Conservation (phyloP, 2,888 invertebrate genomes). For the Parochlus steinenii region DNA sequence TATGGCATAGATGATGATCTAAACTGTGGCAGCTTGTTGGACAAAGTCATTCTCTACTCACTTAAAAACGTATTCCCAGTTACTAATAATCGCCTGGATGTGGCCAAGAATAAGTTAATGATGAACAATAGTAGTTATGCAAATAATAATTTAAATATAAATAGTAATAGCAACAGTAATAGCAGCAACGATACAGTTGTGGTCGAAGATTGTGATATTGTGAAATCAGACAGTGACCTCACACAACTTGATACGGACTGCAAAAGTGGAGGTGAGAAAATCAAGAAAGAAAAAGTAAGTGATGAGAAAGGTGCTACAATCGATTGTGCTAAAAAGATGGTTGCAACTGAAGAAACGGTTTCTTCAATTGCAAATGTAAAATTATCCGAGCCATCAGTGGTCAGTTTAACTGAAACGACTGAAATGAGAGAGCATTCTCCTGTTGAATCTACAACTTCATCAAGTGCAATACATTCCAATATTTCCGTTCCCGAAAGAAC, state of each 20-base stretch:
- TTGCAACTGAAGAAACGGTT: too few relatives aligned
- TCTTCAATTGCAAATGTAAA: not conserved
- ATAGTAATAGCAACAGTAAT: constrained; percentile 9
- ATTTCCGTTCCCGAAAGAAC: not conserved
- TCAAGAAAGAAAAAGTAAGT: constrained; percentile 1
- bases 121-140: constrained; percentile 1
- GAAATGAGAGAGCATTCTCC: too few relatives aligned
- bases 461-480: not conserved
- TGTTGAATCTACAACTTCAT: too few relatives aligned
- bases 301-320: constrained; percentile 2
- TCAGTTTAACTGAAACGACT: not conserved
- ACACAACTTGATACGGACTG: too few relatives aligned
- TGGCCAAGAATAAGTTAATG: constrained; percentile 9
- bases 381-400: not conserved
- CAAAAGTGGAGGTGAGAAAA: constrained; percentile 4
- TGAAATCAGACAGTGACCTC: constrained; percentile 3
- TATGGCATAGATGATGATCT: constrained; percentile 6
- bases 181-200: constrained; percentile 1
- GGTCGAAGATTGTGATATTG: not conserved
- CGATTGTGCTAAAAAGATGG: constrained; percentile 10
- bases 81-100: constrained; percentile 10
- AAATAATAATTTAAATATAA: not conserved
- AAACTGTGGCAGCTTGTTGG: constrained; percentile 6
- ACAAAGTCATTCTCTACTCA: constrained; percentile 7
- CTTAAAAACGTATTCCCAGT: constrained; percentile 6